Percentiles rank a stretch among this genome's conserved stretches.
These are phyloP conservation scores for Acleris emargana DNA, from an alignment of 2,888 invertebrate genomes.

Conservation along the genomic window DNA sequence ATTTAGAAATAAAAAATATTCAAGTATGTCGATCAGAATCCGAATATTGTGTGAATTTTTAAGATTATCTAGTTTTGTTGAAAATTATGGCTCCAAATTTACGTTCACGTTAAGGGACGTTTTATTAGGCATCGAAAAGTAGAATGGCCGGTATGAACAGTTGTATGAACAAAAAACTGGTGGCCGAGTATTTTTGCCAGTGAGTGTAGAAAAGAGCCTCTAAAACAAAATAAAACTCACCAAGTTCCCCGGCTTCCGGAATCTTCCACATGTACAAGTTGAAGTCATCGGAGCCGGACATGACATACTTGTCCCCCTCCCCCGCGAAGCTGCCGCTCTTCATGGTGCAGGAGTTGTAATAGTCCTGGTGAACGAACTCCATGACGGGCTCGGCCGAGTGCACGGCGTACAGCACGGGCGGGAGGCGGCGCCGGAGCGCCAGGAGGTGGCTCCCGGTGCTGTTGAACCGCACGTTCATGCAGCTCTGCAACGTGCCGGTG, in stretches of 20 bases:
- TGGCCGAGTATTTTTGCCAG: no score
- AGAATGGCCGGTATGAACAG: no score
- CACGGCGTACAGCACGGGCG: conserved; percentile 91
- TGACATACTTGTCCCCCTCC: conserved; percentile 92
- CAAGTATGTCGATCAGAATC: no score
- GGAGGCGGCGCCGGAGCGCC: conserved; percentile 92
- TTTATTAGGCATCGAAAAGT: no score
- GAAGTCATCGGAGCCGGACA: conserved; percentile 98
- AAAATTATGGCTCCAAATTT: no score
- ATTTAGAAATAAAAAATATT: no score
- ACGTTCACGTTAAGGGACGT: no score
- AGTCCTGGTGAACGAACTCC: conserved; percentile 95
- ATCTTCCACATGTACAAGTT: conserved; percentile 97
- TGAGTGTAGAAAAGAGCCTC: no score
- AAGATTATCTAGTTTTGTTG: no score
- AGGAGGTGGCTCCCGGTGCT: conserved; percentile 89
- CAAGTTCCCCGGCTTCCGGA: conserved; percentile 84
- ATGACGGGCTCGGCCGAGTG: conserved; percentile 88
- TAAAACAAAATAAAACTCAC: conserved; percentile 23
- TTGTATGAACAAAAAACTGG: no score
- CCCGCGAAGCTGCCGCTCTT: conserved; percentile 98
- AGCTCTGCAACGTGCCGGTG: conserved; percentile 86
- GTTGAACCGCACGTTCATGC: conserved; percentile 97
- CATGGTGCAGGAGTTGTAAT: conserved; percentile 98
- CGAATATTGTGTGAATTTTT: no score